A percentile compares a stretch with the other conserved stretches of the same genome.
phyloP scores from a whole-genome alignment of 1,140 invertebrate genomes.

The Orchestia grillus region DNA sequence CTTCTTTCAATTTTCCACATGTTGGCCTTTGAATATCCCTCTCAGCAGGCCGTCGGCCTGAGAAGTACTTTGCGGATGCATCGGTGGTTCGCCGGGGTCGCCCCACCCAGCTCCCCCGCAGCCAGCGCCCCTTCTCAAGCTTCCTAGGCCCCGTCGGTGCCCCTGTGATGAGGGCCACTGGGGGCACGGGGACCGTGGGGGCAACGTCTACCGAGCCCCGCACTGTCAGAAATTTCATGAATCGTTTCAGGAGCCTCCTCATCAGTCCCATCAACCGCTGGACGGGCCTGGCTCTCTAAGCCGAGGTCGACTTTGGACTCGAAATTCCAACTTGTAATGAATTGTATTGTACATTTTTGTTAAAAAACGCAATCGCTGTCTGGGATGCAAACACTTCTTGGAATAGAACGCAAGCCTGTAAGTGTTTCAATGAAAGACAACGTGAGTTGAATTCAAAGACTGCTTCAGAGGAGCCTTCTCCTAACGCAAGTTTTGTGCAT shows the following conservation, averaged over 20 bases:
- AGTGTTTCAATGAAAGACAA: neutral
- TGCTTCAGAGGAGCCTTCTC: neutral
- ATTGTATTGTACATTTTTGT: neutral
- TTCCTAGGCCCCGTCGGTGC: neutral
- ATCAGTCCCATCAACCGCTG: conserved; percentile 7
- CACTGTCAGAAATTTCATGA: conserved; percentile 42
- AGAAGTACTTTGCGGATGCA: neutral
- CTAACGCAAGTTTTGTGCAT: neutral
- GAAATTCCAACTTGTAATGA: neutral
- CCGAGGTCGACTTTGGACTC: neutral
- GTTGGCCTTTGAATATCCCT: neutral
- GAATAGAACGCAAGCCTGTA: neutral
- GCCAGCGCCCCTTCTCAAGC: neutral
- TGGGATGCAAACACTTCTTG: neutral
- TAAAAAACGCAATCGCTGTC: no score
- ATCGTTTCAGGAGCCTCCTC: neutral
- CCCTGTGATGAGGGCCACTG: neutral
- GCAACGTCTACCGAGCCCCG: neutral
- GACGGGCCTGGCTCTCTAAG: neutral
- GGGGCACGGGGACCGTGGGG: neutral
- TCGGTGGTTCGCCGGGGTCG: neutral
- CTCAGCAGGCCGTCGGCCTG: conserved; percentile 10
- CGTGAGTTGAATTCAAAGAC: neutral
- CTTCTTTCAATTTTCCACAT: neutral
- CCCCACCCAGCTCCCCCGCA: neutral